phyloP scores from a whole-genome alignment of 2,113 vertebrate genomes.

The Nothoprocta perdicaria region DNA sequence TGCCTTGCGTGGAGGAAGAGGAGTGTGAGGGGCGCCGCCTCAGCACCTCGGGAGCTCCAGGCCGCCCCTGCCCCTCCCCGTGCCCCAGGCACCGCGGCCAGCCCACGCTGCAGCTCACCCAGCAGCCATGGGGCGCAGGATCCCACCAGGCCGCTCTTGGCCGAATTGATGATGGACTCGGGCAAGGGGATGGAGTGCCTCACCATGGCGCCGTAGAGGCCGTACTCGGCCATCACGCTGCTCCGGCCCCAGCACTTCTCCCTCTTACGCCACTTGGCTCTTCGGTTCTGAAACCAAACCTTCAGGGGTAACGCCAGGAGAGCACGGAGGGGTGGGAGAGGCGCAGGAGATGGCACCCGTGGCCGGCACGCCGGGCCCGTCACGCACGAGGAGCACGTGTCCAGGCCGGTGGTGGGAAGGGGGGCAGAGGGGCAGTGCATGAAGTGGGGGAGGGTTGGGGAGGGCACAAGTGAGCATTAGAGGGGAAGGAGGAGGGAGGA shows the following conservation, averaged over 20 bases:
- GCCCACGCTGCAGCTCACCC: conserved; percentile 77
- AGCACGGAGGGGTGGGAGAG: conserved; percentile 49
- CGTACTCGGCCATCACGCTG: conserved; percentile 96
- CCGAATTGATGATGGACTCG: conserved; percentile 89
- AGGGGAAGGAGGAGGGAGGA: background rate
- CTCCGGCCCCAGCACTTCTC: conserved; percentile 97
- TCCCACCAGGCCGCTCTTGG: conserved; percentile 87
- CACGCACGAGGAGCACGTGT: rapidly evolving
- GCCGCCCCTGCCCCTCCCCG: background rate
- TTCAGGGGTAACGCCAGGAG: conserved; percentile 72
- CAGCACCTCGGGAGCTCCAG: rapidly evolving
- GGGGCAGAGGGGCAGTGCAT: rapidly evolving
- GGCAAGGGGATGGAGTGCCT: conserved; percentile 94
- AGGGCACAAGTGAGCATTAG: conserved; percentile 23
- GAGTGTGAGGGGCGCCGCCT: background rate
- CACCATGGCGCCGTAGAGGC: conserved; percentile 96
- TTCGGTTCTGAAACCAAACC: conserved; percentile 98
- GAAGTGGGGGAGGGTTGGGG: background rate
- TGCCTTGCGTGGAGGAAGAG: conserved; percentile 79
- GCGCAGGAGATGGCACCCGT: background rate
- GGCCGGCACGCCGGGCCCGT: background rate
- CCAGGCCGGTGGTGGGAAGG: background rate
- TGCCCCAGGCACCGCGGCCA: no score
- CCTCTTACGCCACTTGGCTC: conserved; percentile 94
- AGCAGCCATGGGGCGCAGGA: conserved; percentile 95